Evolutionary conservation across 2,888 invertebrate species (phyloP), one percentile per base, ranked within the genome.

Genomic region (Coecobrya sp.): DNA sequence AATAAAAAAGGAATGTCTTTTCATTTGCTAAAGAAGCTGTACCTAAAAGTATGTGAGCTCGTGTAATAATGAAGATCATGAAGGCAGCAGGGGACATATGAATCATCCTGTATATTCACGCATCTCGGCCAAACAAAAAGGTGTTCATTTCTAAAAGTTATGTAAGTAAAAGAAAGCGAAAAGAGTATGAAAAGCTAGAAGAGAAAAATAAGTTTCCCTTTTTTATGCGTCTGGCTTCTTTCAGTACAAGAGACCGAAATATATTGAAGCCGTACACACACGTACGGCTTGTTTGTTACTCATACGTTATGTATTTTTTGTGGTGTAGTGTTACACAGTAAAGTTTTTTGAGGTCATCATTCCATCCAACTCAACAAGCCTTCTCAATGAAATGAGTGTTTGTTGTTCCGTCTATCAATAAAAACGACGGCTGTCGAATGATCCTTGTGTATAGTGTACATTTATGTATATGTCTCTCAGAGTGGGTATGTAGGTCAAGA

Each of bases 331-430:
- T 81, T 81, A 79, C 79, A 42, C 70, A 8, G 81, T 81, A 65
- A 52, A 84, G 16, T 84, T 65, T 84, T 65, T 82, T 84, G 84
- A 65, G 84, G 84, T 84, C 84, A 84, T 59, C 81, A 81, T 81
- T 70, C 70, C 70, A 42, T 70, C 36, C 68, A 30, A 27, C 68
- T 2, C 49, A 55, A 59, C n/a, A 36, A 59, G 4, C 55, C 30
- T 30, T 30, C 59, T 81, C 30, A 81, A 81, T 81, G 81, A 81
- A 81, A 55, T 55, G 42, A 59, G 55, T 59, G n/a, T n/a, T 79
- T 81, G 55, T 59, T 27, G 76, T 25, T 76, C 76, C 45, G 10
- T 49, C 11, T 70, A 76, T 81, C 81, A 59, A 81, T 81, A 81
- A 81, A 81, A 81, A 36, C 36, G 81, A 81, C 81, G 81, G 81